Conservation (phyloP, 2,888 invertebrate species). For the Nymphalis urticae region DNA sequence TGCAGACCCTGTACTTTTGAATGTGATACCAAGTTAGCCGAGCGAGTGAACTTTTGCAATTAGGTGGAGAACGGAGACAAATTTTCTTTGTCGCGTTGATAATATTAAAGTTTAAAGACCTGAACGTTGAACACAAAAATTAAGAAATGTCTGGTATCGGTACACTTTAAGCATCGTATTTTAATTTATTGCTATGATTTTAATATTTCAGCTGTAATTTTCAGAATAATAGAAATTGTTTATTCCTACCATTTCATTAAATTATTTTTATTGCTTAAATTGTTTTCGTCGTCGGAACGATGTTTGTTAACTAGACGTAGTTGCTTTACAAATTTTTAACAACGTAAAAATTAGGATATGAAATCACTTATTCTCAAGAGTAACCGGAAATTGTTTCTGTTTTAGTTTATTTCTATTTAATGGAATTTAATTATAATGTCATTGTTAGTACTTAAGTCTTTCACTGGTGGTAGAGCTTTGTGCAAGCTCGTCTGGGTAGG, state of each 20-base stretch:
- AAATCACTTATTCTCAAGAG: background rate
- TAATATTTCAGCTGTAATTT: background rate
- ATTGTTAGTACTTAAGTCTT: too few relatives aligned
- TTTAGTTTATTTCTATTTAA: too few relatives aligned
- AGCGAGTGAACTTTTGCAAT: constrained; percentile 41
- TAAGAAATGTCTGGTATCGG: background rate
- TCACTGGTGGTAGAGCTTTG: too few relatives aligned
- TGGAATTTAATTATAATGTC: too few relatives aligned
- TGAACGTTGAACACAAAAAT: constrained; percentile 3
- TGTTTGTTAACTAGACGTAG: too few relatives aligned
- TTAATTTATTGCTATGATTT: constrained; percentile 4
- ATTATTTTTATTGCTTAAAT: background rate
- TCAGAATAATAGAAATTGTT: background rate
- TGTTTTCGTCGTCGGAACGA: background rate
- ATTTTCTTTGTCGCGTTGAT: constrained; percentile 49
- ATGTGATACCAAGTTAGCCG: constrained; percentile 25
- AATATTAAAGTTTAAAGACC: constrained; percentile 33
- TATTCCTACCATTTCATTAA: background rate
- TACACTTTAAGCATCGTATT: background rate
- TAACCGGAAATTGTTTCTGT: background rate
- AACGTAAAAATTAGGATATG: too few relatives aligned
- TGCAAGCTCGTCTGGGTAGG: too few relatives aligned
- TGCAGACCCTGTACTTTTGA: constrained; percentile 25
- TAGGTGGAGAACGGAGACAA: constrained; percentile 50
- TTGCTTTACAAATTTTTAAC: too few relatives aligned